Evolutionary conservation across 2,888 invertebrate genomes (phyloP), one percentile per base, ranked within the genome.

Genomic region (Noctuana brunneofusca): DNA sequence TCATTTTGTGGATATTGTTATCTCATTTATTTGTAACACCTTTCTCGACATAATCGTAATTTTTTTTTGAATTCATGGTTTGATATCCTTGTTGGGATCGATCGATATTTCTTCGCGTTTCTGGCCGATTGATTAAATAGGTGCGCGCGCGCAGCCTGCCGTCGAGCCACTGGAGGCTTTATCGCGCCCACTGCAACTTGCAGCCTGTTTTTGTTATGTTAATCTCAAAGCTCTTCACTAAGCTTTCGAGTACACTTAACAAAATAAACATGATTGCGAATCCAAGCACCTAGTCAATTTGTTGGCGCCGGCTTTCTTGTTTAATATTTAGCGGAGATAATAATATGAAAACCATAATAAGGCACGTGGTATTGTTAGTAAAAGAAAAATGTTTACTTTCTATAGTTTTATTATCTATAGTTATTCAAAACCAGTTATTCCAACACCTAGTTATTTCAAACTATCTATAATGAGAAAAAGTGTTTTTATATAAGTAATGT

Each of bases 131-230:
- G 43, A 60, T 53, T 53, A 46, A 54, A 53, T 60, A 53, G 46
- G 70, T 73, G 81, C 73, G 90, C 89, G 87, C 89, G 89, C 89
- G 86, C 83, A 75, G 81, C 73, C 77, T 72, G 85, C 84, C 84
- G 84, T 79, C 75, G 81, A 70, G 80, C 83, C 82, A 90, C 90
- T 90, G 89, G 83, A 89, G 87, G 89, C 84, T 87, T 78, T 83
- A 84, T 83, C 79, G 81, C 71, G 75, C 71, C 75, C 76, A 70
- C 78, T 84, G 84, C 84, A 85, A 79, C 80, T 77, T 83, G 82
- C 83, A 87, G 85, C 86, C 84, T 83, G 73, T 70, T 72, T 84
- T 84, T 83, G 82, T 69, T 84, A 81, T 81, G 81, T 80, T 83
- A 86, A 87, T 87, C 84, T 83, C 78, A 75, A 80, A 81, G 78